Evolutionary conservation across 1,140 invertebrate genomes (phyloP).

Genomic region (Drosophila grimshawi): DNA sequence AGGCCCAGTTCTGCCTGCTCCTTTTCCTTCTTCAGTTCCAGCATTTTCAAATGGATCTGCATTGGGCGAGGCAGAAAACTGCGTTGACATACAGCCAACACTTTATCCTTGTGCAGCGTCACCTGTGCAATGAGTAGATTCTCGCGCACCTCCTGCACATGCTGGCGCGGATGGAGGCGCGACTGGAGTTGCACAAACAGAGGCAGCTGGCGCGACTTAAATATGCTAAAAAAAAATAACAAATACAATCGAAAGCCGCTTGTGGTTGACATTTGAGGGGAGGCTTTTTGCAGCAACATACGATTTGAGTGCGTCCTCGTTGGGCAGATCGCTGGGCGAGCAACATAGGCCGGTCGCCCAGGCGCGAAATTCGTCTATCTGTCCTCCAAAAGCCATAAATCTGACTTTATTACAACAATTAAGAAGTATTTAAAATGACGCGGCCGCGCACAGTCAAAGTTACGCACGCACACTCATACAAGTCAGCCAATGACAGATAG

Average conservation of each 20-base stretch:
- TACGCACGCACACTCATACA: conserved; percentile 2
- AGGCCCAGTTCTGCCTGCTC: conserved; percentile 37
- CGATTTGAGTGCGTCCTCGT: conserved; percentile 67
- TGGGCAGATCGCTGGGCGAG: conserved; percentile 57
- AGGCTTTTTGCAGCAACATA: conserved; percentile 40
- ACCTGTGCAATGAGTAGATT: conserved; percentile 70
- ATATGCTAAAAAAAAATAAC: conserved; percentile 52
- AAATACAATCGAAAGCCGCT: not conserved
- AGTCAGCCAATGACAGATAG: not conserved
- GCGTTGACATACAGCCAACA: conserved; percentile 57
- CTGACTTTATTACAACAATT: conserved; percentile 5
- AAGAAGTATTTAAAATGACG: conserved; percentile 21
- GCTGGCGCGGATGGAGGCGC: conserved; percentile 60
- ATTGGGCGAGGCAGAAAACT: conserved; percentile 66
- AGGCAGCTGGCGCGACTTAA: conserved; percentile 68
- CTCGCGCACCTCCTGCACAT: conserved; percentile 59
- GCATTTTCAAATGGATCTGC: conserved; percentile 63
- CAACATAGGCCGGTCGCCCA: conserved; percentile 76
- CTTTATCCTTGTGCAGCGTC: conserved; percentile 51
- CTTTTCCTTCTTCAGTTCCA: conserved; percentile 59
- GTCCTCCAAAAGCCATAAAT: conserved; percentile 58
- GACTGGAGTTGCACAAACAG: conserved; percentile 61
- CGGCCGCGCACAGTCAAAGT: conserved; percentile 13
- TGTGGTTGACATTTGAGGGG: not conserved
- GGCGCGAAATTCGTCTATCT: conserved; percentile 55